Conservation (phyloP, 2,888 invertebrate species). For the Rhorus exstirpatorius region DNA sequence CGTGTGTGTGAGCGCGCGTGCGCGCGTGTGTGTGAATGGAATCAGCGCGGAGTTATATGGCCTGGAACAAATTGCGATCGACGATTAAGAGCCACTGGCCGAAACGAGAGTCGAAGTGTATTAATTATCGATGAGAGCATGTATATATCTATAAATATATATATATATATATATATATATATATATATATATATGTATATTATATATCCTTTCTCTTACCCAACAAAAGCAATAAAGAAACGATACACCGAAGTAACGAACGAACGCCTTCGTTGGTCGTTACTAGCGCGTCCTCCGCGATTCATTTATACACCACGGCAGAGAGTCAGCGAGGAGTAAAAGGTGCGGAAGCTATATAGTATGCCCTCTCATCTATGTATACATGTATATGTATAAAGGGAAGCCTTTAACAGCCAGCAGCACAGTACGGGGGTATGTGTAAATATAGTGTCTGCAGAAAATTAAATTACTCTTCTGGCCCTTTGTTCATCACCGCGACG, state of each 20-base stretch:
- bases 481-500: conserved; percentile 71
- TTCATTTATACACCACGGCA: conserved; percentile 63
- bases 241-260: conserved; percentile 58
- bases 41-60: conserved; percentile 78
- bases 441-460: conserved; percentile 70
- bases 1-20: background rate
- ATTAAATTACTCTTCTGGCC: conserved; percentile 70
- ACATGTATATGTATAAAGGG: conserved; percentile 3
- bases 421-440: conserved; percentile 59
- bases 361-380: conserved; percentile 4
- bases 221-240: conserved; percentile 54
- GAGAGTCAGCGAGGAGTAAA: conserved; percentile 55
- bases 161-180: background rate
- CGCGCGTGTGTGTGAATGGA: conserved; percentile 30
- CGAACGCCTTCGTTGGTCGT: conserved; percentile 65
- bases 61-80: conserved; percentile 84
- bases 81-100: conserved; percentile 82
- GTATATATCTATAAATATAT: conserved; percentile 1
- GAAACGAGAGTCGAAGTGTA: conserved; percentile 81
- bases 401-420: conserved; percentile 40
- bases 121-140: conserved; percentile 83
- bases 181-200: background rate
- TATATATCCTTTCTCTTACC: conserved; percentile 1
- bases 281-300: conserved; percentile 53
- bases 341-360: conserved; percentile 58